Percentiles rank a stretch among this genome's conserved stretches.
phyloP scores from a whole-genome alignment of 2,888 invertebrate species.

The Heliothis peltigera region DNA sequence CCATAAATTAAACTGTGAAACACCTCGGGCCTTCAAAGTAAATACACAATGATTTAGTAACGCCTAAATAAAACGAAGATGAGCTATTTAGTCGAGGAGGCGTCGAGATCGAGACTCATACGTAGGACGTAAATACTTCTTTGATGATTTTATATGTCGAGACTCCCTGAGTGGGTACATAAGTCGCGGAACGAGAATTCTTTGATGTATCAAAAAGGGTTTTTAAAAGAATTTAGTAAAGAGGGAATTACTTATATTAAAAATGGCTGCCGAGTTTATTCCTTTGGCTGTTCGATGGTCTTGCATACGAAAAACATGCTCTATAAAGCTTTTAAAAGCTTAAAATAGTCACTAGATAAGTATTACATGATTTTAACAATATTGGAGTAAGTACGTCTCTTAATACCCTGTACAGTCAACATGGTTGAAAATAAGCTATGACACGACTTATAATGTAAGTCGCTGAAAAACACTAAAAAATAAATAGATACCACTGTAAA shows the following conservation, averaged over 20 bases:
- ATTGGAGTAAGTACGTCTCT: background rate
- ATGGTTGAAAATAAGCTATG: too few species aligned
- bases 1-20: slow-evolving; percentile 70
- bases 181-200: background rate
- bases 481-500: too few species aligned
- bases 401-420: background rate
- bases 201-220: slow-evolving; percentile 6
- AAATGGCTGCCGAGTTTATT: background rate
- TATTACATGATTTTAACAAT: too few species aligned
- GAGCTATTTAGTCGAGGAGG: slow-evolving; percentile 40
- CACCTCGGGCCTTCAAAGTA: slow-evolving; percentile 60
- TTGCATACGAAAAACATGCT: background rate
- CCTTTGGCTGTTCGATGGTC: background rate
- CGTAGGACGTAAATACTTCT: slow-evolving; percentile 16
- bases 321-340: background rate
- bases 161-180: background rate
- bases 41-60: slow-evolving; percentile 60
- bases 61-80: slow-evolving; percentile 58
- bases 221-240: slow-evolving; percentile 4
- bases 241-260: background rate
- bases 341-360: background rate
- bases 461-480: too few species aligned
- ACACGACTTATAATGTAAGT: too few species aligned
- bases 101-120: slow-evolving; percentile 20
- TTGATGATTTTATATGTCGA: slow-evolving; percentile 26